Conservation (phyloP, 2,888 invertebrate genomes). For the Diabrotica balteata region DNA sequence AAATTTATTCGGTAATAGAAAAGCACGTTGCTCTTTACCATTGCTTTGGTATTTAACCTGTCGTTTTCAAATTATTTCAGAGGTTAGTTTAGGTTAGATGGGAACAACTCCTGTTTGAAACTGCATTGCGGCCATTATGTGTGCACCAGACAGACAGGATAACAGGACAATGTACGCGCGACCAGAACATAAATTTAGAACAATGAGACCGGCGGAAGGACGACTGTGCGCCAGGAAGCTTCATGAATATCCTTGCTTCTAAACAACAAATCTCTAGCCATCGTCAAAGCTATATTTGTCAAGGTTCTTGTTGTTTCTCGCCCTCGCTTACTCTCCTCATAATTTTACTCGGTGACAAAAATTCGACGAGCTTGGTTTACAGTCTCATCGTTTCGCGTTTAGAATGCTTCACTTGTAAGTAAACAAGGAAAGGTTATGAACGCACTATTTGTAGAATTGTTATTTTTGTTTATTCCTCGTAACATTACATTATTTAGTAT, state of each 20-base stretch:
- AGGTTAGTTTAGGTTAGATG: conserved; percentile 37
- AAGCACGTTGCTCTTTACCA: too few relatives aligned
- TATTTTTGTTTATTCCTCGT: too few relatives aligned
- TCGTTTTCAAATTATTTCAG: conserved; percentile 34
- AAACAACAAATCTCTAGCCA: conserved; percentile 50
- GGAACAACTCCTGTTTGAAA: conserved; percentile 46
- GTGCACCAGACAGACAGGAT: conserved; percentile 54
- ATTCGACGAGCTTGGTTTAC: conserved; percentile 1
- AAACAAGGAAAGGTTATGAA: too few relatives aligned
- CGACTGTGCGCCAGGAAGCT: conserved; percentile 55
- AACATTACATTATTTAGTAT: too few relatives aligned
- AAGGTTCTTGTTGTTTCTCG: conserved; percentile 39
- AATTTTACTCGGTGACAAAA: conserved; percentile 32
- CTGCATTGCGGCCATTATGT: conserved; percentile 57
- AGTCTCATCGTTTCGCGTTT: too few relatives aligned
- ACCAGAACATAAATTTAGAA: conserved; percentile 58
- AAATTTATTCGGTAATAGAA: too few relatives aligned
- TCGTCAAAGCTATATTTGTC: conserved; percentile 44
- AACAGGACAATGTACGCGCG: conserved; percentile 56
- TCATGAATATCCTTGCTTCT: conserved; percentile 54
- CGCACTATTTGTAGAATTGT: too few relatives aligned
- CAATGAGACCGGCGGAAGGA: conserved; percentile 57
- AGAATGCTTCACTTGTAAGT: too few relatives aligned
- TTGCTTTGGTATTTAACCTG: conserved; percentile 10
- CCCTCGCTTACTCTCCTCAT: conserved; percentile 32